A percentile compares a stretch with the other conserved stretches of the same genome.
These are phyloP conservation scores for Drymodes brunneopygia DNA, from an alignment of 2,113 vertebrate genomes.

Conservation along the genomic window DNA sequence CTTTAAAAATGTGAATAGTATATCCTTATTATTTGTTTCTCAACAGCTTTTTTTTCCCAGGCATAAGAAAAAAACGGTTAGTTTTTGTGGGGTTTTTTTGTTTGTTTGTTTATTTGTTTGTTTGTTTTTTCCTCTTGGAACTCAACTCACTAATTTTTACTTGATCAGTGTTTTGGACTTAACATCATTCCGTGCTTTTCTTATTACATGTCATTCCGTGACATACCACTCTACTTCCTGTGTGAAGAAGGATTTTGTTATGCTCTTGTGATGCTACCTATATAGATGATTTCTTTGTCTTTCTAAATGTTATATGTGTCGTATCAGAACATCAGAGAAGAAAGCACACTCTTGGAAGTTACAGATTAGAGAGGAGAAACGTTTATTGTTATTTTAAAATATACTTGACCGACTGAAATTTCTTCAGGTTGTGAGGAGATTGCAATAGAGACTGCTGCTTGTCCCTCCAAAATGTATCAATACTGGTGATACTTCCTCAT, in stretches of 20 bases:
- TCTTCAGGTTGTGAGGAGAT: neutral
- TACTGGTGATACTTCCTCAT: neutral
- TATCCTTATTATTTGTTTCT: neutral
- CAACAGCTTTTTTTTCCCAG: neutral
- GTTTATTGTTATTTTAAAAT: neutral
- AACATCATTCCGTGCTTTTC: neutral
- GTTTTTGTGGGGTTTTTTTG: neutral
- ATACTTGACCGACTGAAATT: accelerated
- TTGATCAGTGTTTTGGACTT: neutral
- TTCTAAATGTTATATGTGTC: neutral
- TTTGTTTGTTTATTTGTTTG: no score
- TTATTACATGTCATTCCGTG: neutral
- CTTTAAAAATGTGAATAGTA: neutral
- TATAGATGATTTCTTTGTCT: neutral
- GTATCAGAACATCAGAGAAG: neutral
- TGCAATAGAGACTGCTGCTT: neutral
- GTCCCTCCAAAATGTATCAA: neutral
- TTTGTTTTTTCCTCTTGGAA: neutral
- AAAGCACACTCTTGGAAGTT: neutral
- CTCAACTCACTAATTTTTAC: neutral
- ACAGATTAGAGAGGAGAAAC: neutral
- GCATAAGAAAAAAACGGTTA: neutral
- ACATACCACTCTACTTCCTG: accelerated
- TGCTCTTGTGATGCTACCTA: accelerated
- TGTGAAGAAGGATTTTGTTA: neutral